Evolutionary conservation across 2,797 vertebrate genomes (phyloP), one percentile per base, ranked within the genome.

Genomic region (Karalla daura): DNA sequence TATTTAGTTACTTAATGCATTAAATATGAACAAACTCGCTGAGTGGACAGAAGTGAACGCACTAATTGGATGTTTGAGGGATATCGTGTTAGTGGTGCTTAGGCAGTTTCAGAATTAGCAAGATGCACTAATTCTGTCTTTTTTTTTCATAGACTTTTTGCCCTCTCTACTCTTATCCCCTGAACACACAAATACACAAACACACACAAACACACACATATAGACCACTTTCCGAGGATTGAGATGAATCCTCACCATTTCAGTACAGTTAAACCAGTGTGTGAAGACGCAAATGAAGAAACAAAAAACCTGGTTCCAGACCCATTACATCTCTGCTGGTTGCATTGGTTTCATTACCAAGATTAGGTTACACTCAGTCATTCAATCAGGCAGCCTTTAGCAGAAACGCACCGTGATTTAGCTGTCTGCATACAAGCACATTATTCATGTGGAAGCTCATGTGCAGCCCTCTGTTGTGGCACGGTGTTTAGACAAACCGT

Each of bases 1-100:
- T 68, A 76, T 80, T 86, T 50, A 82, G 84, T 88, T 71, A 87
- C 79, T 79, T 71, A 86, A 77, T 81, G 59, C 49, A 44, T 60
- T 6, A 50, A 73, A 73, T 62, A 66, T 68, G 71, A 77, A 74
- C 63, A 84, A 74, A 87, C 36, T 28, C 85, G 86, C 87, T 88
- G 87, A 89, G 68, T 80, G 47, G 83, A 84, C 83, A 39, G 7
- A 46, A 76, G 49, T 41, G 53, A 67, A 23, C 11, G 56, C 56
- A 71, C 70, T 86, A 85, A 89, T 88, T 84, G 79, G 81, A 49
- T 63, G 71, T 58, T 80, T 74, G 53, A 58, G 61, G 62, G 58
- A 74, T 70, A 33, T 85, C 17, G 25, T 72, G 77, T 85, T 58
- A 55, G 35, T 67, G 52, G 32, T 77, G 47, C 70, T 68, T 53